Base-by-base conservation (phyloP, 2,113 vertebrate species). In the Amphiprion percula region DNA sequence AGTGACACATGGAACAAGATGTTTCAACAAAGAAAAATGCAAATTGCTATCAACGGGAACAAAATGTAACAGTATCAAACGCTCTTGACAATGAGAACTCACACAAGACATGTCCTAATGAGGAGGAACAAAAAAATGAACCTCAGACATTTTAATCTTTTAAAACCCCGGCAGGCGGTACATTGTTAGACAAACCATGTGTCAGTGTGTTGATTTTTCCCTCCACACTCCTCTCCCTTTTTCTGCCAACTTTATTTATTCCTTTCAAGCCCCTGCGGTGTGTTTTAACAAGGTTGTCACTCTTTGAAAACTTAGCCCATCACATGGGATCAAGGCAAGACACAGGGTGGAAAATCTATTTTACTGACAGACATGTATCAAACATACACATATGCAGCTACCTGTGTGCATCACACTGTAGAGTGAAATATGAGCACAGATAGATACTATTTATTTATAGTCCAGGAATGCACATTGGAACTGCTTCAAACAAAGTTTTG, bases 151-250 rank as follows among this genome's bases (percentile, higher is more conserved):
- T 91, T 89, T 91, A 90, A 92, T 93, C 92, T 93, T 93, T 94
- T 87, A 93, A 91, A 94, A 89, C 88, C 87, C 87, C 49, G 80
- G 84, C 92, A 91, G 86, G 85, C 85, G 69, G 87, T 80, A 87
- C 91, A 88, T 93, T 94, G 90, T 94, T 94, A 92, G 86, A 92
- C 89, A 93, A 93, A 93, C 89, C 59, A 15, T 28, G 54, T 90
- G 92, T 90, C 93, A 90, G 74, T 74, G 61, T 91, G 88, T 88
- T 91, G 84, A 88, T 87, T 93, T 81, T 79, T 79, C 63, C 63
- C 46, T 64, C 26, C 26, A 17, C 47, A 30, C 54, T 79, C 33
- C 46, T 75, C 79, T 81, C 37, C 44, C 30, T 79, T 88, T 77
- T 85, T 74, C 68, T 80, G 1, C 50, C 17, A 49, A 61, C 64